These are phyloP conservation scores for Caenorhabditis drosophilae DNA, from an alignment of 2,888 invertebrate species.

Conservation along the genomic window DNA sequence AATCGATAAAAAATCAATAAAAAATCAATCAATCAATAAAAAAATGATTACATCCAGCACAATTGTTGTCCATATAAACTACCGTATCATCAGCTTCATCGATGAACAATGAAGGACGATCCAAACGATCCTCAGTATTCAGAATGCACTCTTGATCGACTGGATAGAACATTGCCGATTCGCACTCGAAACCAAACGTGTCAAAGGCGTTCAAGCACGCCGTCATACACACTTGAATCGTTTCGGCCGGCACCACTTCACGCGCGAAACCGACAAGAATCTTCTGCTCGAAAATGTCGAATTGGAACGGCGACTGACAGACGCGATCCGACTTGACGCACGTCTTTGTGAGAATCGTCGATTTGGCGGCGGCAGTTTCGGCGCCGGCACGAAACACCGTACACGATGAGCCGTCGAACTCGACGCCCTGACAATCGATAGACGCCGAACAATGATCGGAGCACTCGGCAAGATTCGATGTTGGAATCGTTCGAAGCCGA, in stretches of 20 bases:
- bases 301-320: constrained; percentile 68
- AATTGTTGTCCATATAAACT: constrained; percentile 69
- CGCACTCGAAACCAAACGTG: constrained; percentile 68
- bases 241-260: constrained; percentile 66
- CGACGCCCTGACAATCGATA: constrained; percentile 63
- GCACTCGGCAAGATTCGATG: constrained; percentile 60
- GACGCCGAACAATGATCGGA: constrained; percentile 63
- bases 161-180: constrained; percentile 69
- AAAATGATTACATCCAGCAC: constrained; percentile 65
- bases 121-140: constrained; percentile 68
- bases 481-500: constrained; percentile 53
- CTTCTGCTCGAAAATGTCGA: constrained; percentile 67
- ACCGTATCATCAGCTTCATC: constrained; percentile 68
- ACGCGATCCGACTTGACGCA: constrained; percentile 67
- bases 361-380: constrained; percentile 25
- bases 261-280: constrained; percentile 69
- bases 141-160: constrained; percentile 68
- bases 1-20: neutral
- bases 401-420: constrained; percentile 58
- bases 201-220: constrained; percentile 67
- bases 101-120: constrained; percentile 67
- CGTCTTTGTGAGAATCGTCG: constrained; percentile 55
- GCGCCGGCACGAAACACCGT: constrained; percentile 49
- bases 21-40: neutral
- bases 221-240: constrained; percentile 62